Evolutionary conservation across 2,113 vertebrate genomes (phyloP).

Genomic region (Oncorhynchus tshawytscha): DNA sequence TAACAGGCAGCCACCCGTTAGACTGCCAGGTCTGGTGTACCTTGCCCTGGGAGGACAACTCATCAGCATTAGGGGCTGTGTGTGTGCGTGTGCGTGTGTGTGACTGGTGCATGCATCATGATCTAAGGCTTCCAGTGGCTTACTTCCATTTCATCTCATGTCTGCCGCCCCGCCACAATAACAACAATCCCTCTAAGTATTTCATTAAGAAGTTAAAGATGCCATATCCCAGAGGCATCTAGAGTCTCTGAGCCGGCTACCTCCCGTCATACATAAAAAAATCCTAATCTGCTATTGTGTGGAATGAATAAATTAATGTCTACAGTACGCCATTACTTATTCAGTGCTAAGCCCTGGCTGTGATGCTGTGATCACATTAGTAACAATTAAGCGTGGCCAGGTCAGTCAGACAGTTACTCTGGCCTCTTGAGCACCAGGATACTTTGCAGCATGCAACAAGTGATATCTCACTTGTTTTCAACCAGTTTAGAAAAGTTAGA

Average conservation of each 20-base stretch:
- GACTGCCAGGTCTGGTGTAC: conserved; percentile 5
- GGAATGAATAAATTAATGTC: conserved; percentile 12
- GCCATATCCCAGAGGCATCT: background rate
- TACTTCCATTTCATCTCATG: conserved; percentile 53
- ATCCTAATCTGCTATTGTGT: conserved; percentile 15
- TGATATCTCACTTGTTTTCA: conserved; percentile 11
- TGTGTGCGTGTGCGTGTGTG: too few relatives aligned
- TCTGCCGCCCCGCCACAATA: conserved; percentile 3
- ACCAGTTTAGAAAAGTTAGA: background rate
- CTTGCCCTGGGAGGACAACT: background rate
- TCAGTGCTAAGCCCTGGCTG: background rate
- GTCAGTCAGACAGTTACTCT: background rate
- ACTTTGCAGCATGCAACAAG: background rate
- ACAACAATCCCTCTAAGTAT: conserved; percentile 29
- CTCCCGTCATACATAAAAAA: background rate
- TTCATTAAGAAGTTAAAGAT: conserved; percentile 43
- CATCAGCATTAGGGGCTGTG: conserved; percentile 3
- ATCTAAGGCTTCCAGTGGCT: conserved; percentile 67
- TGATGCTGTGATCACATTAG: background rate
- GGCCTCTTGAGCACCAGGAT: background rate
- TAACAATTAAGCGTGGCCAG: background rate
- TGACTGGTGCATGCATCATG: conserved; percentile 49
- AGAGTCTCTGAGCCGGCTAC: background rate
- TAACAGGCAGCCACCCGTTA: background rate
- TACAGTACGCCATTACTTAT: conserved; percentile 18